Evolutionary conservation across 2,113 vertebrate genomes (phyloP), one percentile per base, ranked within the genome.

Genomic region (Alosa alosa): DNA sequence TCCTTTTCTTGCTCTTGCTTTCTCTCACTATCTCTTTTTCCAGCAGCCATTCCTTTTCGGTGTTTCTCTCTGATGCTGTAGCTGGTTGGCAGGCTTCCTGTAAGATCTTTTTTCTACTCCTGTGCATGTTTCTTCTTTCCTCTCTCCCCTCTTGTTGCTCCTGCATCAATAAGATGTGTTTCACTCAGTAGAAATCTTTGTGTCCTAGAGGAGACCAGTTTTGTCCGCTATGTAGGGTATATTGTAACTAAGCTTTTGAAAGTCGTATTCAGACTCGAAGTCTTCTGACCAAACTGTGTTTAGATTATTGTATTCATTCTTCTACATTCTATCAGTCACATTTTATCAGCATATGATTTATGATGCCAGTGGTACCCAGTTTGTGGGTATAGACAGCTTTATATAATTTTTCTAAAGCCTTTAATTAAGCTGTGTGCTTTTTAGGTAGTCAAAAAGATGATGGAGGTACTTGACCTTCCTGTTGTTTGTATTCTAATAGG

Each of bases 401-500:
- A 64, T 64, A 1, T n/a, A 0, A 0, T 8, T 64, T 64, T 64
- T 64, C 3, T n/a, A n/a, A 64, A n/a, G 22, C 60, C 22, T 25
- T n/a, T 25, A 25, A 25, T n/a, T n/a, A 25, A 20, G 20, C 22
- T 25, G 60, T 64, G 17, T 64, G 60, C n/a, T n/a, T 64, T 1
- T 64, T 25, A 64, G 20, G 3, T 25, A 18, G 57, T 25, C 22
- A 9, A 25, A 64, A n/a, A 25, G 22, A 64, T 5, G 13, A 6
- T 15, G 36, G 4, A 78, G n/a, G 25, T 25, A n/a, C 64, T 31
- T 39, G 25, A 78, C 72, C 31, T 78, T 6, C 72, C 11, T 72
- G 64, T 68, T 93, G 85, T 85, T 90, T 91, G 68, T 91, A 86
- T 89, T 87, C 41, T 94, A 96, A 89, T 91, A 95, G 94, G 92